Evolutionary conservation across 2,113 vertebrate species (phyloP).

Genomic region (Pantherophis guttatus): DNA sequence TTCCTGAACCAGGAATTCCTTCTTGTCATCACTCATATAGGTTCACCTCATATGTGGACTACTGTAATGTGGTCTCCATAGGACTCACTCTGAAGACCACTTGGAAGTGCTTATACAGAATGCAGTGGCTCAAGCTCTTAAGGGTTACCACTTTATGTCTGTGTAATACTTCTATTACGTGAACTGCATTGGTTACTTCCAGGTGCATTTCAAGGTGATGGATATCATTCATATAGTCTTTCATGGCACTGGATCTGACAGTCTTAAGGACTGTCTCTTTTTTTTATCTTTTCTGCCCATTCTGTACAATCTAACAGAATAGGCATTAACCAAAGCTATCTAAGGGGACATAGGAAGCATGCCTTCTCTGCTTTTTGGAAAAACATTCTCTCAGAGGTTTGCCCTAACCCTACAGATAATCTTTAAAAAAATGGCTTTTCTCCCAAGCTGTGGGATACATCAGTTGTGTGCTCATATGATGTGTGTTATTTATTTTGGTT

Average conservation of each 20-base stretch:
- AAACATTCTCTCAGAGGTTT: background rate
- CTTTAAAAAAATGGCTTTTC: background rate
- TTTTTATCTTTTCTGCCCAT: background rate
- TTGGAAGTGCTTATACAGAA: background rate
- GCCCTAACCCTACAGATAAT: background rate
- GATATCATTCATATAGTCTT: background rate
- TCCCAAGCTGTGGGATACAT: background rate
- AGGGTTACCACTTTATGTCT: background rate
- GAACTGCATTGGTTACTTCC: background rate
- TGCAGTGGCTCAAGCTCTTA: background rate
- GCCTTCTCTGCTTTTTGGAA: background rate
- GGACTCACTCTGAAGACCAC: background rate
- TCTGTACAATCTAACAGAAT: background rate
- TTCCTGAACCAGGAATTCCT: background rate
- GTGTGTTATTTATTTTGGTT: background rate
- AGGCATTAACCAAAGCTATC: background rate
- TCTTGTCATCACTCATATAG: background rate
- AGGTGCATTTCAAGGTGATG: background rate
- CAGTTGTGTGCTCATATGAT: background rate
- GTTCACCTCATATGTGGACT: background rate
- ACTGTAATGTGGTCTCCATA: background rate
- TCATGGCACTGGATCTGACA: background rate
- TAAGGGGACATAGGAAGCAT: background rate
- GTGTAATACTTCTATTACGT: background rate
- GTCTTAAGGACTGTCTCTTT: background rate